Conservation (phyloP, 1,140 invertebrate genomes). For the Caenorhabditis inopinata region DNA sequence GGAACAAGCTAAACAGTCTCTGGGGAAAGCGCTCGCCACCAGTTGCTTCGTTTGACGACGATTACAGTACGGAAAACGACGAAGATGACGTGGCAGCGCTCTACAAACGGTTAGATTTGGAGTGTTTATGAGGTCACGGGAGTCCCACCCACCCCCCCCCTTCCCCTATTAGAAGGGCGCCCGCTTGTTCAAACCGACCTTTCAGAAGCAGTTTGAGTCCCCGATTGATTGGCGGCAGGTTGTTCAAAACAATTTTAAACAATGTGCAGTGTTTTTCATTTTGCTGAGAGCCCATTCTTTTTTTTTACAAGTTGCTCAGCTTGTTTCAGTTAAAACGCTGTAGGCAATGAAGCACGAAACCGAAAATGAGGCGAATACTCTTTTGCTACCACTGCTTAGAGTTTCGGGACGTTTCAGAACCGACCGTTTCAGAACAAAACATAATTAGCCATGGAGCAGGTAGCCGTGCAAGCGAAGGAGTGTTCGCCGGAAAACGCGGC, state of each 20-base stretch:
- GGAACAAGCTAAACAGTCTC: constrained; percentile 34
- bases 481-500: too few relatives aligned
- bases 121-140: too few relatives aligned
- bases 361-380: too few relatives aligned
- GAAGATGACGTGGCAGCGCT: background rate
- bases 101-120: background rate
- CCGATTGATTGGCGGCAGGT: background rate
- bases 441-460: too few relatives aligned
- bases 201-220: background rate
- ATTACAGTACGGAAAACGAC: background rate
- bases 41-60: background rate
- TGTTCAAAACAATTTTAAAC: background rate
- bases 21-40: constrained; percentile 26
- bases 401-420: too few relatives aligned
- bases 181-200: background rate
- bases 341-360: too few relatives aligned
- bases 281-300: background rate
- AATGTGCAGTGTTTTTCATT: background rate
- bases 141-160: too few relatives aligned
- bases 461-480: too few relatives aligned
- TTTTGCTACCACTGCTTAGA: too few relatives aligned
- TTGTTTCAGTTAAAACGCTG: background rate
- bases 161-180: too few relatives aligned
- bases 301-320: background rate
- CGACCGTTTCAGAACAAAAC: too few relatives aligned